Conservation (phyloP, 2,113 vertebrate genomes). For the Varanus salvator region DNA sequence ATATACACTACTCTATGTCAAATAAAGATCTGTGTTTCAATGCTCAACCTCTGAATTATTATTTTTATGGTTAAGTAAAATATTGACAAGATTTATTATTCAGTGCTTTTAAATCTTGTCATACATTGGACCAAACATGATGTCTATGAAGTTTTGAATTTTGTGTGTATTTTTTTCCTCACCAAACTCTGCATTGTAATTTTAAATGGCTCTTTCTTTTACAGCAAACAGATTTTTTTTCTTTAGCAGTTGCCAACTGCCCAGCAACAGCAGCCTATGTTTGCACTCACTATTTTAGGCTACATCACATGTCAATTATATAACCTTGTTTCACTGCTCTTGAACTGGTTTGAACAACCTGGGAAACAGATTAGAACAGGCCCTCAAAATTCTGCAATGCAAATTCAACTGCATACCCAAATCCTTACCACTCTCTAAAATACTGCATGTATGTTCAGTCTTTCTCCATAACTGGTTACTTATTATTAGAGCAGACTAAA, state of each 20-base stretch:
- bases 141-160: background rate
- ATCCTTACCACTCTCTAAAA: slow-evolving; percentile 18
- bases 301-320: slow-evolving; percentile 85
- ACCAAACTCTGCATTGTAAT: slow-evolving; percentile 52
- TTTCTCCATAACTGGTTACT: slow-evolving; percentile 74
- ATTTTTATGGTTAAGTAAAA: background rate
- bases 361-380: slow-evolving; percentile 80
- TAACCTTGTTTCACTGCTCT: slow-evolving; percentile 86
- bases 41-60: no score
- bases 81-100: background rate
- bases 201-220: slow-evolving; percentile 71
- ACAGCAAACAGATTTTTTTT: slow-evolving; percentile 53
- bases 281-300: slow-evolving; percentile 85
- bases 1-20: slow-evolving; percentile 11
- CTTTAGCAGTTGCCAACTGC: slow-evolving; percentile 77
- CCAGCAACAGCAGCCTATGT: slow-evolving; percentile 83
- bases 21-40: background rate
- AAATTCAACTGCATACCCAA: slow-evolving; percentile 15
- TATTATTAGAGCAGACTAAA: slow-evolving; percentile 74
- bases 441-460: background rate
- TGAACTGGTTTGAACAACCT: slow-evolving; percentile 85
- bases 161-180: background rate
- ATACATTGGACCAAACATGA: background rate
- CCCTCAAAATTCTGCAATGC: slow-evolving; percentile 63
- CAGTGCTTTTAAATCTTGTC: background rate